Evolutionary conservation across 1,140 invertebrate genomes (phyloP).

Genomic region (Lordiphosa collinella): DNA sequence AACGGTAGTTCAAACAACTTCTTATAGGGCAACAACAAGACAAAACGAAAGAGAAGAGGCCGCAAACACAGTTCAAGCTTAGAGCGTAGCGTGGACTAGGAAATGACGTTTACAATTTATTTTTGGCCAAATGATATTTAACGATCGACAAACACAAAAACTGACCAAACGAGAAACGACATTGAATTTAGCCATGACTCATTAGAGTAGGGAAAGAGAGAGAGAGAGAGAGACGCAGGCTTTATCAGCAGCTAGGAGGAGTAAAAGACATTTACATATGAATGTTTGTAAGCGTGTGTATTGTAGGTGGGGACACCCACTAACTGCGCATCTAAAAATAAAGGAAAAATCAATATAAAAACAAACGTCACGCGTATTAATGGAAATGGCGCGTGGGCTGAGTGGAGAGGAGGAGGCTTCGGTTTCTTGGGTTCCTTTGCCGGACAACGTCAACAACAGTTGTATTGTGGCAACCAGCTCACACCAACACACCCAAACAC

Average conservation of each 20-base stretch:
- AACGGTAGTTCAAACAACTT: conserved; percentile 72
- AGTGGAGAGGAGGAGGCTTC: background rate
- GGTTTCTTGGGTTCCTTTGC: conserved; percentile 15
- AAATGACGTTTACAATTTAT: conserved; percentile 72
- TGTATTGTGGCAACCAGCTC: conserved; percentile 69
- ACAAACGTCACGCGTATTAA: conserved; percentile 60
- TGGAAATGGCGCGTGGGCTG: conserved; percentile 51
- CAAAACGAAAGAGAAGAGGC: conserved; percentile 10
- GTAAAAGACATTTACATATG: conserved; percentile 15
- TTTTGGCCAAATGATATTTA: conserved; percentile 66
- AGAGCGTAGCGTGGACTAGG: conserved; percentile 32
- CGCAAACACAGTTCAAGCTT: conserved; percentile 1
- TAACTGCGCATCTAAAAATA: conserved; percentile 73
- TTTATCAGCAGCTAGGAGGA: conserved; percentile 50
- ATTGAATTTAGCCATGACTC: conserved; percentile 53
- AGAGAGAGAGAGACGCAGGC: conserved; percentile 21
- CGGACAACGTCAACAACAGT: conserved; percentile 60
- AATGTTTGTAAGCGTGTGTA: background rate
- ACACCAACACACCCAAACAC: conserved; percentile 5
- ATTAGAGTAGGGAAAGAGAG: conserved; percentile 7
- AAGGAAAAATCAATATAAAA: conserved; percentile 58
- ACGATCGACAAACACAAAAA: conserved; percentile 54
- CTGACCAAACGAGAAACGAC: conserved; percentile 53
- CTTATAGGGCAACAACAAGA: conserved; percentile 39
- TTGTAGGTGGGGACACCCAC: conserved; percentile 19